phyloP scores from a whole-genome alignment of 2,888 invertebrate species.

The Luffia ferchaultella region DNA sequence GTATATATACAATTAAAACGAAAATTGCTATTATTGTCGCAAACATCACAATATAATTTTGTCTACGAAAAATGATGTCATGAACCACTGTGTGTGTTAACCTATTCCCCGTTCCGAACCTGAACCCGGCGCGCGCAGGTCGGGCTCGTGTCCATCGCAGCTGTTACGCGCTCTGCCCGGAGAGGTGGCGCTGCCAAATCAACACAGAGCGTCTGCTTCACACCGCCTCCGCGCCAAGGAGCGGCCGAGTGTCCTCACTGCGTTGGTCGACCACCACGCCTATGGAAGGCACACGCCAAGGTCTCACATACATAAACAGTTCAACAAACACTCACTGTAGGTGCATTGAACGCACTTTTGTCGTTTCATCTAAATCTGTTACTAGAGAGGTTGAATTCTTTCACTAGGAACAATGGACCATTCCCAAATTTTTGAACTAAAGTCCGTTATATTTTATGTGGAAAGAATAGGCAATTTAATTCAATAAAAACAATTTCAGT shows the following conservation, averaged over 20 bases:
- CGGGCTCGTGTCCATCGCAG: constrained; percentile 92
- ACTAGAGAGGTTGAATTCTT: no score
- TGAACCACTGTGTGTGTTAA: constrained; percentile 16
- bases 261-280: constrained; percentile 21
- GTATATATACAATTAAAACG: no score
- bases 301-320: not conserved
- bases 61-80: constrained; percentile 8
- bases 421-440: no score
- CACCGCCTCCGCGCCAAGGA: constrained; percentile 24
- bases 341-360: no score
- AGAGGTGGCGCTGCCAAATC: constrained; percentile 20
- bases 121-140: constrained; percentile 59
- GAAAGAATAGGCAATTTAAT: no score
- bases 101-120: not conserved
- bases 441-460: no score
- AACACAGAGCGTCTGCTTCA: constrained; percentile 10
- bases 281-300: constrained; percentile 3
- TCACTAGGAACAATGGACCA: no score
- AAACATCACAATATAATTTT: no score
- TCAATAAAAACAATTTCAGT: no score
- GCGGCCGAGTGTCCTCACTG: constrained; percentile 23
- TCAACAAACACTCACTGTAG: no score
- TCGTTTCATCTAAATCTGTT: no score
- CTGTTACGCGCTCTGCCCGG: constrained; percentile 76
- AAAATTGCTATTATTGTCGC: no score